phyloP scores from a whole-genome alignment of 2,888 invertebrate species.

The Mimachlamys varia region DNA sequence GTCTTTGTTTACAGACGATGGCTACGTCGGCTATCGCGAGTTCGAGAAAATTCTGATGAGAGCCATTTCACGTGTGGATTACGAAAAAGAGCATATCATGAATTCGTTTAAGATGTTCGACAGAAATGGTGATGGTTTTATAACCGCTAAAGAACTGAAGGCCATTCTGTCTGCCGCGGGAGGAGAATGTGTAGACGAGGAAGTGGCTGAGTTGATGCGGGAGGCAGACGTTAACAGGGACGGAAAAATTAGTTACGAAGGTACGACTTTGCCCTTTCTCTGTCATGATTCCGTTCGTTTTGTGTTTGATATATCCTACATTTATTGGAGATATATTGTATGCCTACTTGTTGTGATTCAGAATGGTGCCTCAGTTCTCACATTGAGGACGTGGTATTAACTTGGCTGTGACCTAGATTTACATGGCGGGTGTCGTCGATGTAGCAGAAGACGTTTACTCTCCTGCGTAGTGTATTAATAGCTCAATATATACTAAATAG shows the following conservation, averaged over 20 bases:
- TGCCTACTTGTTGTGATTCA: too few species aligned
- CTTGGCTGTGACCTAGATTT: too few species aligned
- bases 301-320: too few species aligned
- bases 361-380: too few species aligned
- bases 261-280: neutral
- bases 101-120: conserved; percentile 34
- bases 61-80: neutral
- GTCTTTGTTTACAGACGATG: neutral
- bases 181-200: neutral
- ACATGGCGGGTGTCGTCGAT: too few species aligned
- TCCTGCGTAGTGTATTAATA: too few species aligned
- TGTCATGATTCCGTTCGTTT: too few species aligned
- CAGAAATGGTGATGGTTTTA: neutral
- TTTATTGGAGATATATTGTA: too few species aligned
- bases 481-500: too few species aligned
- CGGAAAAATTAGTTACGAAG: conserved; percentile 33
- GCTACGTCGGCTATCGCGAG: neutral
- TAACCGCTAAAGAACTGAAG: neutral
- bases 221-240: conserved; percentile 32
- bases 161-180: neutral
- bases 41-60: neutral
- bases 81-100: neutral
- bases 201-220: neutral
- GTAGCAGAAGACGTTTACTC: too few species aligned
- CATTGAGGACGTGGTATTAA: too few species aligned